Conservation (phyloP, 2,888 invertebrate genomes). For the Eupsilia transversa region DNA sequence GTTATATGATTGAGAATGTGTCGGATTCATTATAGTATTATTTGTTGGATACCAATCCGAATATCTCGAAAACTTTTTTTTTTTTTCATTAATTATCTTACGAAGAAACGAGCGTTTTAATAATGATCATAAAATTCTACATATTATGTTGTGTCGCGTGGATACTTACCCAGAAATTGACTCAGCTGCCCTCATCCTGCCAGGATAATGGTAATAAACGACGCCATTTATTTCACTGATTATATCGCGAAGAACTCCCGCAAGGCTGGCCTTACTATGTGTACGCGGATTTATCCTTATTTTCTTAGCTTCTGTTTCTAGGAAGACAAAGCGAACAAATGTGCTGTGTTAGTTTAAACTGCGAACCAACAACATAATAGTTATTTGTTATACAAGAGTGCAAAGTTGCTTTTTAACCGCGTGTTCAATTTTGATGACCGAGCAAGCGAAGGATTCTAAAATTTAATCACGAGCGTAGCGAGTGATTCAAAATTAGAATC, state of each 20-base stretch:
- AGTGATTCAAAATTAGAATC: too few relatives aligned
- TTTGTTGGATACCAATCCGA: not conserved
- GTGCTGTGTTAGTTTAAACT: constrained; percentile 13
- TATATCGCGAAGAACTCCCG: constrained; percentile 53
- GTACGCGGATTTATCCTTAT: constrained; percentile 54
- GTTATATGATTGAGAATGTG: not conserved
- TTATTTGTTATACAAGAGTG: too few relatives aligned
- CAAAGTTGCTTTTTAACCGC: too few relatives aligned
- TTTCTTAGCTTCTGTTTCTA: constrained; percentile 33
- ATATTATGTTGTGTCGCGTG: constrained; percentile 19
- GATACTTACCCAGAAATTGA: constrained; percentile 33
- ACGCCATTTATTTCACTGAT: constrained; percentile 65
- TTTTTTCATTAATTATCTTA: too few relatives aligned
- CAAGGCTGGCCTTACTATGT: constrained; percentile 32
- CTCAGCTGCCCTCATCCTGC: constrained; percentile 31
- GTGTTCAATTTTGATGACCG: too few relatives aligned
- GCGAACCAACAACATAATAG: constrained; percentile 6
- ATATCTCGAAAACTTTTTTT: not conserved
- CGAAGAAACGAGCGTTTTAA: not conserved
- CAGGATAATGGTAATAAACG: constrained; percentile 64
- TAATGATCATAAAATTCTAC: constrained; percentile 19
- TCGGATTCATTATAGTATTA: not conserved
- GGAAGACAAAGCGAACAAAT: constrained; percentile 14
- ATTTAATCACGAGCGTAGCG: too few relatives aligned
- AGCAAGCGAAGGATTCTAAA: too few relatives aligned